Evolutionary conservation across 2,888 invertebrate genomes (phyloP).

Genomic region (Himalopsyche kuldschensis): DNA sequence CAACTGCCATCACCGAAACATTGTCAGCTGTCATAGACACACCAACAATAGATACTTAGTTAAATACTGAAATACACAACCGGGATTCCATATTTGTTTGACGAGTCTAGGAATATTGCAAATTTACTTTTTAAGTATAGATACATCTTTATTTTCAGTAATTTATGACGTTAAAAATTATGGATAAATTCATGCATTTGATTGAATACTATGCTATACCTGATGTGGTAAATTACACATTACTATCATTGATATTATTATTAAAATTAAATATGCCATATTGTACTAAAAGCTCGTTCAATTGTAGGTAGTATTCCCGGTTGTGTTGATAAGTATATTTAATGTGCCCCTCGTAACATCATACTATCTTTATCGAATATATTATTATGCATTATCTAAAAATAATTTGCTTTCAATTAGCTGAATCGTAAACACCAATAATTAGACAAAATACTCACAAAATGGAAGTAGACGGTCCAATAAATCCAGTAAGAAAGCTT

Average conservation of each 20-base stretch:
- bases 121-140: background rate
- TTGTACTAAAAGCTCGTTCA: background rate
- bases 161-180: too few species aligned
- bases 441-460: background rate
- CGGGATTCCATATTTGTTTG: background rate
- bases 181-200: too few species aligned
- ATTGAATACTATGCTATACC: too few species aligned
- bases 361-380: background rate
- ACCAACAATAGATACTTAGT: slow-evolving; percentile 23
- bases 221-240: too few species aligned
- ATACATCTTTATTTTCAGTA: too few species aligned
- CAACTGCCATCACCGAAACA: slow-evolving; percentile 23
- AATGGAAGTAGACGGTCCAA: background rate
- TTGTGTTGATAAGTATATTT: slow-evolving; percentile 12
- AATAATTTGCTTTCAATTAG: background rate
- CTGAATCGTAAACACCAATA: background rate
- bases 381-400: background rate
- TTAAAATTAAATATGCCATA: background rate
- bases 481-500: background rate
- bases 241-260: background rate
- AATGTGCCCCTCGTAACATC: slow-evolving; percentile 27
- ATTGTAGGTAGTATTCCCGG: background rate
- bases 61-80: slow-evolving; percentile 10
- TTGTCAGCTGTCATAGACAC: slow-evolving; percentile 27
- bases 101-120: background rate